Conservation (phyloP, 2,797 vertebrate genomes). For the Coreius guichenoti region DNA sequence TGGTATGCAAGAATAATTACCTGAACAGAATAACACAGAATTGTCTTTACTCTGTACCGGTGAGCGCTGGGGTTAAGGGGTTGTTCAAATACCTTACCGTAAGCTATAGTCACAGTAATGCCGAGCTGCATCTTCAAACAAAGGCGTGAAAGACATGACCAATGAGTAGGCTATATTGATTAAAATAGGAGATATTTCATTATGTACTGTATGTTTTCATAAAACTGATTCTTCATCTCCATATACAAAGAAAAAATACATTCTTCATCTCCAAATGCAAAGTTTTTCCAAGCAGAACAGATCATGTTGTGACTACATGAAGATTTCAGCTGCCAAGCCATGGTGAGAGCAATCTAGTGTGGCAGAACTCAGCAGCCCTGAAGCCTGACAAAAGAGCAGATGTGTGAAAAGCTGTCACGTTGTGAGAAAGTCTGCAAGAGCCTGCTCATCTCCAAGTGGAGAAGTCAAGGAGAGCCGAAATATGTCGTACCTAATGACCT, state of each 20-base stretch:
- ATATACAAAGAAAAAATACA: neutral
- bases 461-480: slow-evolving; percentile 64
- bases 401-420: slow-evolving; percentile 65
- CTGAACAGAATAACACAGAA: neutral
- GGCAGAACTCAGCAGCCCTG: slow-evolving; percentile 34
- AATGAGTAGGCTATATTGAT: neutral
- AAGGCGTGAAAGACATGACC: neutral
- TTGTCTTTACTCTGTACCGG: neutral
- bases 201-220: neutral
- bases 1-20: neutral
- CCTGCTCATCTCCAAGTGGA: slow-evolving; percentile 45
- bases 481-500: slow-evolving; percentile 69
- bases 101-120: neutral
- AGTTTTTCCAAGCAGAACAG: neutral
- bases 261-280: neutral
- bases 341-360: slow-evolving; percentile 38
- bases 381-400: slow-evolving; percentile 60
- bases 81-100: neutral
- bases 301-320: slow-evolving; percentile 42
- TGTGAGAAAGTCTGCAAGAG: slow-evolving; percentile 67
- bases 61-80: neutral
- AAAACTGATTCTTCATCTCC: neutral
- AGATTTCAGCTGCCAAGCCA: slow-evolving; percentile 43
- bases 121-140: neutral
- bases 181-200: neutral